Percentiles rank a stretch among this genome's conserved stretches.
Evolutionary conservation across 2,113 vertebrate species (phyloP).

Genomic region (Craseonycteris thonglongyai): DNA sequence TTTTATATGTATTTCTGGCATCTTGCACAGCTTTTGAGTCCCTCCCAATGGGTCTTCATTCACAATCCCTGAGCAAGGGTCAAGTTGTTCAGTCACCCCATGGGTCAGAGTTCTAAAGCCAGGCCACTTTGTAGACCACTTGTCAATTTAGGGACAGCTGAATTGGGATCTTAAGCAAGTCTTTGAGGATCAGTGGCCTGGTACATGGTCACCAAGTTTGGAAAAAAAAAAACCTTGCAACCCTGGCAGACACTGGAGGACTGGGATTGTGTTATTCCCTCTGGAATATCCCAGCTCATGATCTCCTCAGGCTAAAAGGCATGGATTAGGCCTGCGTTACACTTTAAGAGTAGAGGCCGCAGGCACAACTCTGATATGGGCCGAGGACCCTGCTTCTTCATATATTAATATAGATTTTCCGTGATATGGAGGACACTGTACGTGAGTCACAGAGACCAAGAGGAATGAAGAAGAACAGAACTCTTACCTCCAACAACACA

Average conservation of each 20-base stretch:
- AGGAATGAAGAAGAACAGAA: neutral
- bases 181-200: neutral
- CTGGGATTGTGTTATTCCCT: neutral
- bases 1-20: neutral
- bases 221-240: neutral
- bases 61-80: neutral
- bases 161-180: neutral
- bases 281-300: neutral
- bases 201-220: neutral
- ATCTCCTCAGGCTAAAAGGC: neutral
- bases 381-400: neutral
- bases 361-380: accelerated
- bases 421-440: accelerated
- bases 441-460: neutral
- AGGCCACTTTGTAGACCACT: accelerated
- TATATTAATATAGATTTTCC: accelerated
- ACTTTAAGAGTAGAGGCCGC: neutral
- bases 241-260: neutral
- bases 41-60: neutral
- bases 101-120: neutral
- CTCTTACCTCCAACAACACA: neutral
- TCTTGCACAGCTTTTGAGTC: neutral
- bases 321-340: too few species aligned
- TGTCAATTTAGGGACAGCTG: neutral
- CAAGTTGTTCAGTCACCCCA: too few species aligned